These are phyloP conservation scores for Tupaia tana DNA, from an alignment of 2,113 vertebrate genomes.

Conservation along the genomic window DNA sequence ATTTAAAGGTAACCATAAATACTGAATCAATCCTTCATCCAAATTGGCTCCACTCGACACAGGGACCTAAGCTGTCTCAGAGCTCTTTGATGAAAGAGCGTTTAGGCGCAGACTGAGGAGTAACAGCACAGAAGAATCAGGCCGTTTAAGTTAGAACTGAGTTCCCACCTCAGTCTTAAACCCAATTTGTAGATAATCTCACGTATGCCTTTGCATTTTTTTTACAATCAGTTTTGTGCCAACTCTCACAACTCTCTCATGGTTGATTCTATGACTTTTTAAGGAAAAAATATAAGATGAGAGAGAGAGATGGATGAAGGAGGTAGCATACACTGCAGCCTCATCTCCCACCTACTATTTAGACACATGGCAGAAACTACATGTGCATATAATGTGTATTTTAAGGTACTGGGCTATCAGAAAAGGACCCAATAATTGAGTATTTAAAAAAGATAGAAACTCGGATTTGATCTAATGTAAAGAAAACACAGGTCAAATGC, in stretches of 20 bases:
- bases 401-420: background rate
- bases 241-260: background rate
- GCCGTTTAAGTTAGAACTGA: background rate
- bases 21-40: background rate
- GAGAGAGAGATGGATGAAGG: background rate
- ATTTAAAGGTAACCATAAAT: background rate
- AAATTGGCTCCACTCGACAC: background rate
- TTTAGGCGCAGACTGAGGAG: background rate
- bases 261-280: background rate
- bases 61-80: background rate
- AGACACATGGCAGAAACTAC: background rate
- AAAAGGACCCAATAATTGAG: background rate
- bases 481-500: background rate
- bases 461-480: background rate
- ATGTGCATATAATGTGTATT: background rate
- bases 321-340: background rate
- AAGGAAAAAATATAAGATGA: conserved; percentile 18
- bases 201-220: background rate
- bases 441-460: background rate
- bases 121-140: background rate
- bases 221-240: background rate
- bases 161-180: background rate
- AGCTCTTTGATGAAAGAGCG: background rate
- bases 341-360: background rate
- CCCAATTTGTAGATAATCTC: background rate